Base-by-base conservation (phyloP, 2,113 vertebrate genomes). In the Tragelaphus scriptus region DNA sequence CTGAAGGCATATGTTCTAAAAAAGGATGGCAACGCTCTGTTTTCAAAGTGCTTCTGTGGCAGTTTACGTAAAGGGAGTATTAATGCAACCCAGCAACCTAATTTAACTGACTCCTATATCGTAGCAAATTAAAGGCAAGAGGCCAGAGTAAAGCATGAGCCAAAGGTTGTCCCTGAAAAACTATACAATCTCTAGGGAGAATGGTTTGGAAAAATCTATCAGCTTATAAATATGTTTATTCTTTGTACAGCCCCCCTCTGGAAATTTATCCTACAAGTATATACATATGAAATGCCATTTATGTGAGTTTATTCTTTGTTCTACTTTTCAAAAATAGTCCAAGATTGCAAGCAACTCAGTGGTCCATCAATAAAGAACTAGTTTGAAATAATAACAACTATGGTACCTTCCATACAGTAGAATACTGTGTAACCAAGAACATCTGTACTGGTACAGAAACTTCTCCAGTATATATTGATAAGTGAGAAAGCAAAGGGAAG, bases 141-240 rank as follows among this genome's bases (percentile, higher is more conserved):
- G 49, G 4, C 44, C 32, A 1, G 17, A 47, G 32, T 26, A 49
- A 77, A 86, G 40, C 9, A 0, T 40, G 68, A 77, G 88, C 53
- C 49, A 88, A 32, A 90, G 6, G 21, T 77, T 68, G 30, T 75
- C 68, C 79, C 21, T 51, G 53, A 58, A 95, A 79, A 97, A 44
- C 30, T 40, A 13, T 12, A 81, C 55, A 44, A 28, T 36, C 79
- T 92, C 55, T 55, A 2, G 28, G 16, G 65, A 94, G 51, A 92
- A 26, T 63, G 65, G 23, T 65, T 95, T 81, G 36, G 40, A 61
- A 92, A 97, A 96, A 61, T 36, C 58, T 36, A 26, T 92, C 36
- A 80, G 89, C 55, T 40, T 95, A 89, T 84, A 91, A 94, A 93
- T n/a, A 53, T 9, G 55, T 91, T 90, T 88, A 26, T n/a, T 91